Base-by-base conservation (phyloP, 2,888 invertebrate species). In the Hetaerina titia region DNA sequence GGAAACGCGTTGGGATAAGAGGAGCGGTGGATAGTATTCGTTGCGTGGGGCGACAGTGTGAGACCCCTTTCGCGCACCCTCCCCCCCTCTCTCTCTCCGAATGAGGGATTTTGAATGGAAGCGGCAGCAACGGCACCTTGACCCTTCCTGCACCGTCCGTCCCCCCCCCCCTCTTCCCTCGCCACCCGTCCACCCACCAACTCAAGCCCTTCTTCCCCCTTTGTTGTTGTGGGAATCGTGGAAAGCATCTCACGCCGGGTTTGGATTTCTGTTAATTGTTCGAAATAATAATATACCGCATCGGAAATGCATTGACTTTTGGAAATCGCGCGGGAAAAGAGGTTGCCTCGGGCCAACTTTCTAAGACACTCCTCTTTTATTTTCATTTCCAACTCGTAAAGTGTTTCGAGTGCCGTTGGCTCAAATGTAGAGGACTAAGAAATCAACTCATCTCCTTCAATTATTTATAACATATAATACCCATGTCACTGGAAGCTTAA, bases 41-140 rank as follows among this genome's bases (percentile, higher is more conserved):
- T 7, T 22, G 69, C 22, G 69, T 22, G 69, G 69, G 69, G 8
- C 8, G 69, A n/a, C n/a, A 22, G 69, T n/a, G 45, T 45, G 45
- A 69, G 22, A 69, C n/a, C 22, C 5, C n/a, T 9, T n/a, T 64
- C 64, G 19, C 64, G 19, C 81, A 13, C 31, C 81, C 31, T 31
- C 81, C 22, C n/a, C 69, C n/a, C 69, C 7, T 22, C n/a, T 69
- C 69, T 69, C 22, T 25, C 25, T 81, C 81, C 81, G 81, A 81
- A 81, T 81, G 81, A 81, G 81, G 81, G 31, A 81, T 81, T 81
- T 81, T 81, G 81, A 81, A 81, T 81, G 31, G 81, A 31, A n/a
- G 81, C 81, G 69, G 31, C 81, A 31, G 81, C 31, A 81, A 31
- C 81, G 81, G 81, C 81, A 81, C 81, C 81, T 81, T 81, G 81